Evolutionary conservation across 1,140 invertebrate genomes (phyloP).

Genomic region (Orussus abietinus): DNA sequence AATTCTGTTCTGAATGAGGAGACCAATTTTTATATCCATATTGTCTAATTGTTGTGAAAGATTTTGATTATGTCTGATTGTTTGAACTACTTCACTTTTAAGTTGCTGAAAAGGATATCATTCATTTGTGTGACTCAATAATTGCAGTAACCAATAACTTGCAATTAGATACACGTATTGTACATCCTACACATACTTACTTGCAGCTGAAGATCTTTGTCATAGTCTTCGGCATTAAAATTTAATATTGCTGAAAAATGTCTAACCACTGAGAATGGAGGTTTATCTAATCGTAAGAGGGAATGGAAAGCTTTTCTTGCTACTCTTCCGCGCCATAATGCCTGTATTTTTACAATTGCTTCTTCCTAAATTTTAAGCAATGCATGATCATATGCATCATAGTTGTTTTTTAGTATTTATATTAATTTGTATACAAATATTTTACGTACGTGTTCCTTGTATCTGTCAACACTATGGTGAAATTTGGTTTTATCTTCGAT

Average conservation of each 20-base stretch:
- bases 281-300: constrained; percentile 62
- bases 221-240: constrained; percentile 69
- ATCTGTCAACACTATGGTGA: constrained; percentile 48
- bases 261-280: constrained; percentile 67
- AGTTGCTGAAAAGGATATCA: constrained; percentile 56
- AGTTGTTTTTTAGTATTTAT: constrained; percentile 13
- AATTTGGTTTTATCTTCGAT: constrained; percentile 3
- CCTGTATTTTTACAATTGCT: constrained; percentile 64
- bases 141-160: too few relatives aligned
- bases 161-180: too few relatives aligned
- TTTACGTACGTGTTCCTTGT: constrained; percentile 51
- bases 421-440: constrained; percentile 1
- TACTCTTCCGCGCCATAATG: constrained; percentile 61
- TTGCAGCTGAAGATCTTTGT: constrained; percentile 65
- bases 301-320: constrained; percentile 59
- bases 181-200: constrained; percentile 42
- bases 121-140: too few relatives aligned
- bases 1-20: constrained; percentile 78
- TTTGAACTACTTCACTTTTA: constrained; percentile 70
- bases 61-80: constrained; percentile 72
- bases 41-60: constrained; percentile 70
- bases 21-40: constrained; percentile 81
- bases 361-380: constrained; percentile 48
- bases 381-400: not conserved
- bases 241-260: constrained; percentile 71